phyloP scores from a whole-genome alignment of 2,888 invertebrate genomes.

The Pediacus dermestoides region DNA sequence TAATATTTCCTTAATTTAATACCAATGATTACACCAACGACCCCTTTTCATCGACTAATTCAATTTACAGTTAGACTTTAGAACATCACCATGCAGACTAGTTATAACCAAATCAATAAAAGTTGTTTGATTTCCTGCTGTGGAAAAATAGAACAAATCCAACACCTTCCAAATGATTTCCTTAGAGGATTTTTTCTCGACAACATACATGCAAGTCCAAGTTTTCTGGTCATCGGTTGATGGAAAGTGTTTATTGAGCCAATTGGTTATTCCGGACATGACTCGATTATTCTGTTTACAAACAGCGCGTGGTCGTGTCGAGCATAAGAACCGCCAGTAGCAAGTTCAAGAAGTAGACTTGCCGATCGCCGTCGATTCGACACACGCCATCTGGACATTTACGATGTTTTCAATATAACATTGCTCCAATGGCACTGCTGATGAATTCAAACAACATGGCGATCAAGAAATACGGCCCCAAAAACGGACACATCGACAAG shows the following conservation, averaged over 20 bases:
- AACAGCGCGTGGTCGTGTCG: conserved; percentile 44
- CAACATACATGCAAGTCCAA: too few relatives aligned
- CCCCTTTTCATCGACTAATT: too few relatives aligned
- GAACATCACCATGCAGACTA: too few relatives aligned
- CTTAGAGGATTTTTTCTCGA: too few relatives aligned
- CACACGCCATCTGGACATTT: conserved; percentile 31
- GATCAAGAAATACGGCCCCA: conserved; percentile 15
- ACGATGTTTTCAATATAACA: conserved; percentile 25
- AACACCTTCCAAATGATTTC: too few relatives aligned
- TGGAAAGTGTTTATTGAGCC: conserved; percentile 21
- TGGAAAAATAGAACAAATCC: too few relatives aligned
- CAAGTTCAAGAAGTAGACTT: conserved; percentile 22
- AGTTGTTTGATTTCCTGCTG: too few relatives aligned
- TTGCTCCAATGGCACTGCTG: conserved; percentile 17
- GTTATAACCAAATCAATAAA: too few relatives aligned
- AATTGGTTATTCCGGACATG: conserved; percentile 46
- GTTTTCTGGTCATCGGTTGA: conserved; percentile 2
- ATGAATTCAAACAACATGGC: conserved; percentile 19
- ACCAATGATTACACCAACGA: too few relatives aligned
- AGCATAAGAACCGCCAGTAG: conserved; percentile 39
- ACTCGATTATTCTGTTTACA: conserved; percentile 48
- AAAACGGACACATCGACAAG: conserved; percentile 21
- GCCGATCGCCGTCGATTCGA: conserved; percentile 24
- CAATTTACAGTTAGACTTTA: too few relatives aligned
- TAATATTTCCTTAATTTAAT: conserved; percentile 11